Evolutionary conservation across 2,888 invertebrate genomes (phyloP).

Genomic region (Prenolepis imparis): DNA sequence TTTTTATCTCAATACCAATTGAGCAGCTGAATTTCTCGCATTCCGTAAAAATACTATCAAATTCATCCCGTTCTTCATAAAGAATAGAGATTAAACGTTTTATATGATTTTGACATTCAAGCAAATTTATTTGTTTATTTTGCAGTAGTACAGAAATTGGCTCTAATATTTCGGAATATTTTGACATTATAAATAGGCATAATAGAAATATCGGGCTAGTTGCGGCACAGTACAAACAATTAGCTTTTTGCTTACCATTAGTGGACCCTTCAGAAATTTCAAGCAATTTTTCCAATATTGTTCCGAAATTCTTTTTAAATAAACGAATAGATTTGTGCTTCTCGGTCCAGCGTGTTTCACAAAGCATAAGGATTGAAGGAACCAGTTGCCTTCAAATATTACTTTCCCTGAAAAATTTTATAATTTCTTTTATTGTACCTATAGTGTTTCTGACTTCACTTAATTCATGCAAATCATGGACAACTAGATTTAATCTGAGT

Average conservation of each 20-base stretch:
- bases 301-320: constrained; percentile 20
- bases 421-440: constrained; percentile 19
- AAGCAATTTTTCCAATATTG: constrained; percentile 1
- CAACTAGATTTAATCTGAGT: constrained; percentile 7
- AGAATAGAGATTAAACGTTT: neutral
- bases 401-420: neutral
- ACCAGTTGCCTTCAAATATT: constrained; percentile 10
- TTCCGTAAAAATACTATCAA: neutral
- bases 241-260: constrained; percentile 7
- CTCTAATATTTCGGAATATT: constrained; percentile 22
- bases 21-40: neutral
- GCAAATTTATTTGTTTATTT: constrained; percentile 15
- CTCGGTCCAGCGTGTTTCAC: neutral
- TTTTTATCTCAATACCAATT: neutral
- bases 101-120: constrained; percentile 17
- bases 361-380: constrained; percentile 19
- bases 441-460: constrained; percentile 3
- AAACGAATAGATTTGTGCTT: neutral
- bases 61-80: neutral
- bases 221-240: constrained; percentile 7
- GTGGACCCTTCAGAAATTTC: neutral
- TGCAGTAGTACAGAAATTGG: neutral
- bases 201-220: neutral
- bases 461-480: constrained; percentile 5
- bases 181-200: constrained; percentile 7